Conservation (phyloP, 2,888 invertebrate species). For the Strigamia crassipes region DNA sequence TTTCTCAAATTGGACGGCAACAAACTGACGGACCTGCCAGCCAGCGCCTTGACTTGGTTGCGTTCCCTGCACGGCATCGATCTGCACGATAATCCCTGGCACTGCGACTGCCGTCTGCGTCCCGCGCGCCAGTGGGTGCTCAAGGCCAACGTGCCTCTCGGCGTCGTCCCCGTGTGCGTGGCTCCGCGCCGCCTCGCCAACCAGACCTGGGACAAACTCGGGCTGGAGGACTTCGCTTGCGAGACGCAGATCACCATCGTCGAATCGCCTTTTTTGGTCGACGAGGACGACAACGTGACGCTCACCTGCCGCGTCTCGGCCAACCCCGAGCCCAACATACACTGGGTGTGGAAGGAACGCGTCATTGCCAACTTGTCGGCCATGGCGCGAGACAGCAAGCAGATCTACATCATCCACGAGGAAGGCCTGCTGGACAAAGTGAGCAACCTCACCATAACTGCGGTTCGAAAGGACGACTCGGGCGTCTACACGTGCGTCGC, state of each 20-base stretch:
- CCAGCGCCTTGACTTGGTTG: constrained; percentile 71
- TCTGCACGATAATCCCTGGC: constrained; percentile 85
- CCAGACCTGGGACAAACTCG: constrained; percentile 74
- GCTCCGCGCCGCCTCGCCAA: constrained; percentile 69
- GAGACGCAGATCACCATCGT: constrained; percentile 74
- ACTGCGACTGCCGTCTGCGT: constrained; percentile 81
- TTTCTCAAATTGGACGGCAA: constrained; percentile 79
- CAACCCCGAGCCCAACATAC: constrained; percentile 77
- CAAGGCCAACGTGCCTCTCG: constrained; percentile 74
- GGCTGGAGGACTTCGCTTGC: constrained; percentile 83
- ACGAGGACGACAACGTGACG: constrained; percentile 82
- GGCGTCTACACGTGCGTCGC: constrained; percentile 87
- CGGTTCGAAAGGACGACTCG: constrained; percentile 80
- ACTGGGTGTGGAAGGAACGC: constrained; percentile 86
- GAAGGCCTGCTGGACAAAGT: constrained; percentile 76
- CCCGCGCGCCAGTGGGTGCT: constrained; percentile 78
- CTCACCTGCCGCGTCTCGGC: constrained; percentile 80
- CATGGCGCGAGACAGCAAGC: constrained; percentile 42
- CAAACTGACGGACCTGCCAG: constrained; percentile 72
- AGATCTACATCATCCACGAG: constrained; percentile 67
- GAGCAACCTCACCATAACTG: constrained; percentile 76
- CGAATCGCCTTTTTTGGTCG: constrained; percentile 71
- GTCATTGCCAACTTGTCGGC: constrained; percentile 55
- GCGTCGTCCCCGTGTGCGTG: constrained; percentile 73
- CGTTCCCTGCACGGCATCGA: constrained; percentile 76